These are phyloP conservation scores for Knipowitschia caucasica DNA, from an alignment of 2,797 vertebrate genomes.

Conservation along the genomic window DNA sequence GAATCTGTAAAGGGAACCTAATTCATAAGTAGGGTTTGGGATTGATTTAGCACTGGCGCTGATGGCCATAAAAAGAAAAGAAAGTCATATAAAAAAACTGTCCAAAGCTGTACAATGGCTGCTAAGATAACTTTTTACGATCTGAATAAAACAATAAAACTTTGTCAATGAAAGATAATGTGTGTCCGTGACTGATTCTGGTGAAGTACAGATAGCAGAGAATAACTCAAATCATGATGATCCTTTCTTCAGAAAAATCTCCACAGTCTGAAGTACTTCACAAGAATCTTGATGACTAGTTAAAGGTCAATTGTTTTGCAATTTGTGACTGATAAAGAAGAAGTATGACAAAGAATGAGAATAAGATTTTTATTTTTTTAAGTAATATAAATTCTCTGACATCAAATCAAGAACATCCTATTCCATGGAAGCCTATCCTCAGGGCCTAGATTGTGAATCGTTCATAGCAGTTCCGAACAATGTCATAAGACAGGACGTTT, in stretches of 20 bases:
- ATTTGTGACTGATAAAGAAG: too few relatives aligned
- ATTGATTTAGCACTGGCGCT: too few relatives aligned
- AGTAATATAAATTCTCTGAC: too few relatives aligned
- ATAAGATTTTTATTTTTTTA: too few relatives aligned
- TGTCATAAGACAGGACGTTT: too few relatives aligned
- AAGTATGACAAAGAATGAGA: too few relatives aligned
- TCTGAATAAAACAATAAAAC: neutral
- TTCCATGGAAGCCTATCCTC: neutral
- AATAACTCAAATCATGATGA: neutral
- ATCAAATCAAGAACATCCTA: neutral
- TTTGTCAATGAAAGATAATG: neutral
- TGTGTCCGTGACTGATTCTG: neutral
- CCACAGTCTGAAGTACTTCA: slow-evolving; percentile 3
- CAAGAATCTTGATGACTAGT: slow-evolving; percentile 33
- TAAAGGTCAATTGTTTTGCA: slow-evolving; percentile 38
- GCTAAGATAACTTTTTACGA: neutral
- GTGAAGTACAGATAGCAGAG: neutral
- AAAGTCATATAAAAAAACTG: neutral
- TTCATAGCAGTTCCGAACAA: slow-evolving; percentile 1
- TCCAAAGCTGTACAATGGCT: too few relatives aligned
- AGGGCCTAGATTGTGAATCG: neutral
- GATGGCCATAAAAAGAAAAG: neutral
- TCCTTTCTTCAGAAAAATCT: slow-evolving; percentile 5
- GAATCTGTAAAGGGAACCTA: too few relatives aligned
- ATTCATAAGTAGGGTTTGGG: too few relatives aligned